Evolutionary conservation across 2,888 invertebrate genomes (phyloP), one percentile per base, ranked within the genome.

Genomic region (Acleris holmiana): DNA sequence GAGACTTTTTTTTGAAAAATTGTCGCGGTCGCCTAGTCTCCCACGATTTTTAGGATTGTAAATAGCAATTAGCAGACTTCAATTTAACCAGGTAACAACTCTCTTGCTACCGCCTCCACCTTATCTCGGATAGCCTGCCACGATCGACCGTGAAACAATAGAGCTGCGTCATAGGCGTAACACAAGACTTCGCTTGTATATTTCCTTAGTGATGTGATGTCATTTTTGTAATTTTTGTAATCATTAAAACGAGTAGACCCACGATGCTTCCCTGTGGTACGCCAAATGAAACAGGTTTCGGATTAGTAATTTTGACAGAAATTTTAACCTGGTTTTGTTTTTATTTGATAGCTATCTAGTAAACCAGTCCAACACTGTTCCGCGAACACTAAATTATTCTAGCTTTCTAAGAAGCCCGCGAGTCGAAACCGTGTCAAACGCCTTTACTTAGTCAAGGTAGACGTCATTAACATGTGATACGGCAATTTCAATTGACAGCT

Each of bases 151-250:
- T 25, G 25, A 25, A 7, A 25, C 7, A 25, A 25, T 8, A 29
- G 8, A 2, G 1, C 2, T 7, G 7, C 8, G 25, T 25, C 25
- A 25, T 25, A 25, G 25, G 29, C 29, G 8, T 29, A 29, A 29
- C 10, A 7, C 8, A 29, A 10, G 29, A 29, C 29, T 29, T 8
- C 8, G 2, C 8, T 29, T 29, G 29, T 29, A 29, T 35, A 35
- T 35, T 35, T 35, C 0, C 4, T 13, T 35, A 35, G 35, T 10
- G 10, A 13, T 8, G 13, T 29, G 2, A 29, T 29, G 19, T 51
- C 18, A 61, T 67, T 47, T 50, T 69, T 4, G 4, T 21, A 21
- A 21, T 4, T 21, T n/a, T 7, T 25, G 7, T 25, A 25, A 25
- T 25, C 25, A 25, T 25, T 25, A 25, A 8, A 10, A 47, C 18